Conservation (phyloP, 92 coral and sea anemone genomes). For the Epizoanthus fatuus region DNA sequence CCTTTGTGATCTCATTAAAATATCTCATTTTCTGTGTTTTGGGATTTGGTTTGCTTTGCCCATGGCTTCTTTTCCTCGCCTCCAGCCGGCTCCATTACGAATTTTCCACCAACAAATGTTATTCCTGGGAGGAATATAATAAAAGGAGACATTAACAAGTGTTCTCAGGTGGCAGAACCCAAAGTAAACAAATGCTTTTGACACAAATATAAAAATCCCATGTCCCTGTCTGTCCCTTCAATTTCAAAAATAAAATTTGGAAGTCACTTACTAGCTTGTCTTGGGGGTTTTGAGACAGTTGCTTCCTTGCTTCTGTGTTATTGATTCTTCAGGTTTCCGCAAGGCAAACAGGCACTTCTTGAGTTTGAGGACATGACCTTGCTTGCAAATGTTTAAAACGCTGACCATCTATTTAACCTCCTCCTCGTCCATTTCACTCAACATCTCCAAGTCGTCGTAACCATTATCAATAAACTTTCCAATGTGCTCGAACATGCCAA, state of each 20-base stretch:
- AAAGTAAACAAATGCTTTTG: slow-evolving; percentile 6
- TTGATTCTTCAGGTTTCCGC: slow-evolving; percentile 13
- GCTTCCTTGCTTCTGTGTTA: slow-evolving; percentile 28
- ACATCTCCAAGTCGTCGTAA: slow-evolving; percentile 14
- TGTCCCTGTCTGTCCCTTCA: slow-evolving; percentile 14
- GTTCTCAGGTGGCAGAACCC: slow-evolving; percentile 10
- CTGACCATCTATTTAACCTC: neutral
- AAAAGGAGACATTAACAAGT: neutral
- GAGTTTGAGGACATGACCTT: slow-evolving; percentile 30
- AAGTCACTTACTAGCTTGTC: slow-evolving; percentile 15
- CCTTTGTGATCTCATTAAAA: slow-evolving; percentile 19
- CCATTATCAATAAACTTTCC: neutral
- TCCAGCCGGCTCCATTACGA: slow-evolving; percentile 26
- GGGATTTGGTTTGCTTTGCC: slow-evolving; percentile 34
- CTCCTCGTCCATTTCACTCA: slow-evolving; percentile 11
- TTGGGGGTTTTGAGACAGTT: slow-evolving; percentile 14
- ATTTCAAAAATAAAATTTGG: slow-evolving; percentile 2
- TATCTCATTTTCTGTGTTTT: slow-evolving; percentile 37
- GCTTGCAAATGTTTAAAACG: slow-evolving; percentile 16
- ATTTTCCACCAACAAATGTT: slow-evolving; percentile 10
- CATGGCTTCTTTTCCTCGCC: slow-evolving; percentile 15
- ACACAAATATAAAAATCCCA: neutral
- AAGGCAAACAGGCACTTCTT: slow-evolving; percentile 26
- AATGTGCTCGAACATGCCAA: slow-evolving; percentile 1
- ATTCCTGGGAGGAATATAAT: neutral